Conservation (phyloP, 2,888 invertebrate genomes). For the Idaea biselata region DNA sequence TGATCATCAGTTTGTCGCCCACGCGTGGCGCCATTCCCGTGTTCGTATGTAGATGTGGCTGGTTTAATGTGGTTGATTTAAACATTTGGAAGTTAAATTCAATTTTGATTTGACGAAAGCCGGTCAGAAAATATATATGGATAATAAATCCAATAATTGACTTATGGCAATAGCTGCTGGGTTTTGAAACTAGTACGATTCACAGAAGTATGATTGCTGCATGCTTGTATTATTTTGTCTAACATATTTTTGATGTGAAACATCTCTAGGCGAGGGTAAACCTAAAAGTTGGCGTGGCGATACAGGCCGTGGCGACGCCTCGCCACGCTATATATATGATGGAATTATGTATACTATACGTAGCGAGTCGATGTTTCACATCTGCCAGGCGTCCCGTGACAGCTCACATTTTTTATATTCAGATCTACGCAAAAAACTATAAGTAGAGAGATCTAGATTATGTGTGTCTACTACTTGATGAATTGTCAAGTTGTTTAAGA, state of each 20-base stretch:
- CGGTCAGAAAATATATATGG: not conserved
- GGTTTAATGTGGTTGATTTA: constrained; percentile 12
- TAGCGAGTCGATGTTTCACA: no score
- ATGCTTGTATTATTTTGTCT: no score
- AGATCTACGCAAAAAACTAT: not conserved
- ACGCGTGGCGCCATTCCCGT: constrained; percentile 57
- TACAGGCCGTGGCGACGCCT: no score
- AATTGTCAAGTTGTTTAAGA: constrained; percentile 4
- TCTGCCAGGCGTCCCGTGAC: no score
- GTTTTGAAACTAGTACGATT: not conserved
- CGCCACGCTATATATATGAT: no score
- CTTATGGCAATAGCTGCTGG: not conserved
- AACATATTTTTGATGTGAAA: no score
- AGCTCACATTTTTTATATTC: no score
- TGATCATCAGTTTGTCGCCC: constrained; percentile 63
- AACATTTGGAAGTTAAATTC: not conserved
- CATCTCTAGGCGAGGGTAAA: no score
- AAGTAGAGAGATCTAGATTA: not conserved
- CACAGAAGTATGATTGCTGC: no score
- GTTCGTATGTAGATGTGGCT: constrained; percentile 23
- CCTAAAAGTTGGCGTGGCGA: no score
- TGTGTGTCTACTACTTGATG: not conserved
- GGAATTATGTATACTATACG: no score
- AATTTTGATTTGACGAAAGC: not conserved
- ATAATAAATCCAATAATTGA: not conserved